These are phyloP conservation scores for Pseudococcus longispinus DNA, from an alignment of 2,888 invertebrate genomes.

Conservation along the genomic window DNA sequence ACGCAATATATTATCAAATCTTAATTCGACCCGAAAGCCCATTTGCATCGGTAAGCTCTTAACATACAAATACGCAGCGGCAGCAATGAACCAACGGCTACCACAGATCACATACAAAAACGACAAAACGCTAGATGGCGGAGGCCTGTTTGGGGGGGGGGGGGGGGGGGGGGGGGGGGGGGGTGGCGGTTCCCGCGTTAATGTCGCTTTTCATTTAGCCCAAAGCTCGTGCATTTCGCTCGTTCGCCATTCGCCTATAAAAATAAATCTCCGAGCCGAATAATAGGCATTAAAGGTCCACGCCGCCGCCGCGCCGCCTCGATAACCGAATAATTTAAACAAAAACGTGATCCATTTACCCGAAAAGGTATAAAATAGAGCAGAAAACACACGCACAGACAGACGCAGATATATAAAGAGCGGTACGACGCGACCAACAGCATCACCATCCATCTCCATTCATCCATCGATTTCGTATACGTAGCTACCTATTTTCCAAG, in stretches of 20 bases:
- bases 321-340: background rate
- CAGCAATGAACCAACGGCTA: background rate
- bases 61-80: background rate
- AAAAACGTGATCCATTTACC: background rate
- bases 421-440: background rate
- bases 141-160: no score
- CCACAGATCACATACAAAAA: constrained; percentile 4
- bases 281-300: background rate
- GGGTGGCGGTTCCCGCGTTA: background rate
- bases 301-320: background rate
- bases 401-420: background rate
- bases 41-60: constrained; percentile 11
- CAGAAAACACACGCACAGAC: background rate
- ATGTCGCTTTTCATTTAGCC: constrained; percentile 16
- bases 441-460: background rate
- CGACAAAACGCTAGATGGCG: background rate
- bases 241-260: background rate
- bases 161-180: no score
- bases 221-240: background rate
- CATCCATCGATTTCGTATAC: background rate
- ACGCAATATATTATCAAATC: background rate
- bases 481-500: background rate
- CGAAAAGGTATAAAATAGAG: background rate
- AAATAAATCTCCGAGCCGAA: constrained; percentile 11
- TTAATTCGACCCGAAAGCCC: constrained; percentile 11